Percentiles rank a stretch among this genome's conserved stretches.
Evolutionary conservation across 2,888 invertebrate genomes (phyloP).

Genomic region (Drosophila melanocephala): DNA sequence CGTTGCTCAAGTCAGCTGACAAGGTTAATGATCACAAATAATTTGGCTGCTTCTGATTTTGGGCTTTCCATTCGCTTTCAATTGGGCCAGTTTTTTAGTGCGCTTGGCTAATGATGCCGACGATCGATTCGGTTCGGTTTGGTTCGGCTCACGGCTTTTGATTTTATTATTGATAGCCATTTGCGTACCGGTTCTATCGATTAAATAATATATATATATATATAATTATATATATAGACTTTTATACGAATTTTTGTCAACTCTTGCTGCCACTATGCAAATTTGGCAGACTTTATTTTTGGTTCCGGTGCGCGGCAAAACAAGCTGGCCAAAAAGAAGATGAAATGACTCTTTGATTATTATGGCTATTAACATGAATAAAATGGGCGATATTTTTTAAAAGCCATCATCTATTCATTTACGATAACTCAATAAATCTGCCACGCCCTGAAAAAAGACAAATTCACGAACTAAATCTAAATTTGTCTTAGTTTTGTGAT

Average conservation of each 20-base stretch:
- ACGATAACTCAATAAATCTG: constrained; percentile 49
- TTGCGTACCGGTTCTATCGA: constrained; percentile 30
- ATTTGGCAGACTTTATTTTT: constrained; percentile 51
- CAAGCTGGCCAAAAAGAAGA: constrained; percentile 41
- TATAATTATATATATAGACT: constrained; percentile 11
- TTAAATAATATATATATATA: constrained; percentile 6
- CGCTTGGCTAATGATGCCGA: constrained; percentile 58
- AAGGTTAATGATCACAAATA: constrained; percentile 35
- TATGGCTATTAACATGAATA: constrained; percentile 55
- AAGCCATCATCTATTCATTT: constrained; percentile 41
- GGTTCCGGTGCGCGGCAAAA: constrained; percentile 64
- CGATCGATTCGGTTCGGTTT: constrained; percentile 22
- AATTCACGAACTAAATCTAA: constrained; percentile 34
- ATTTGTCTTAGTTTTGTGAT: background rate
- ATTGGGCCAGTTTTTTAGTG: constrained; percentile 31
- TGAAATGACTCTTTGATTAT: constrained; percentile 35
- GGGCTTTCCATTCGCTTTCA: constrained; percentile 17
- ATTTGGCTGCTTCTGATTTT: background rate
- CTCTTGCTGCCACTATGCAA: constrained; percentile 54
- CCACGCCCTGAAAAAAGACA: constrained; percentile 46
- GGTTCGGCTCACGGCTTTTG: constrained; percentile 64
- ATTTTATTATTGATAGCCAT: constrained; percentile 46
- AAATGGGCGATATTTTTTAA: constrained; percentile 37
- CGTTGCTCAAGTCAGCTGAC: constrained; percentile 15
- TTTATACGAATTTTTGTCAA: constrained; percentile 2